Evolutionary conservation across 2,888 invertebrate species (phyloP), one percentile per base, ranked within the genome.

Genomic region (Morinoia aosen): DNA sequence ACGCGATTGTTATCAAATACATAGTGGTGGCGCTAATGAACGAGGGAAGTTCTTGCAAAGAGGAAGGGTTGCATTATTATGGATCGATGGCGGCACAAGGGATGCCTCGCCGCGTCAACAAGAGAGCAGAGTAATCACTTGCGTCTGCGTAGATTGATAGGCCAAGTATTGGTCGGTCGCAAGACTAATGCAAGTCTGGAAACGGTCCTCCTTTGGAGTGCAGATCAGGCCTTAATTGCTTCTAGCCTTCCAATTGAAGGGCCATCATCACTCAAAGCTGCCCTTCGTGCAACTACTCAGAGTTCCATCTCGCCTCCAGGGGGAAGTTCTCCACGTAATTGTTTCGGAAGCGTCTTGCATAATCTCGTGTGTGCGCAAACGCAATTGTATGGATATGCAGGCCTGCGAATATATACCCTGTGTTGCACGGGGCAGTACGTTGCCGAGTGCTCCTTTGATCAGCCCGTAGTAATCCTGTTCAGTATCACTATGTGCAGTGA

Each of bases 101-200:
- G 93, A 19, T 93, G 33, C 56, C 93, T 33, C 57, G 93, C n/a
- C 58, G 93, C 57, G 57, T 93, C 93, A 56, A 57, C 93, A 57
- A 93, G 57, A 93, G 48, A 10, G 57, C 25, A 19, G 93, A 57
- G 93, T 93, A 93, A 93, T 93, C 93, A 93, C 93, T 93, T 57
- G 48, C 93, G 93, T 93, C 93, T 57, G 57, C 57, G 93, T 33
- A 93, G 93, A 93, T 93, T 93, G 93, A 93, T 93, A 93, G 57
- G 57, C 93, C 93, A 57, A 93, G 57, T 93, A 93, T 93, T 93
- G 93, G 93, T 57, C 93, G 93, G 93, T 57, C 93, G 57, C 93
- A 57, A 93, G 93, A 93, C 93, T 93, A 93, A 93, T 93, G 93
- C 58, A 93, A 93, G 93, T 56, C 93, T 57, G 93, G 93, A 39